These are phyloP conservation scores for Prionace glauca DNA, from an alignment of 2,797 vertebrate species.

Conservation along the genomic window DNA sequence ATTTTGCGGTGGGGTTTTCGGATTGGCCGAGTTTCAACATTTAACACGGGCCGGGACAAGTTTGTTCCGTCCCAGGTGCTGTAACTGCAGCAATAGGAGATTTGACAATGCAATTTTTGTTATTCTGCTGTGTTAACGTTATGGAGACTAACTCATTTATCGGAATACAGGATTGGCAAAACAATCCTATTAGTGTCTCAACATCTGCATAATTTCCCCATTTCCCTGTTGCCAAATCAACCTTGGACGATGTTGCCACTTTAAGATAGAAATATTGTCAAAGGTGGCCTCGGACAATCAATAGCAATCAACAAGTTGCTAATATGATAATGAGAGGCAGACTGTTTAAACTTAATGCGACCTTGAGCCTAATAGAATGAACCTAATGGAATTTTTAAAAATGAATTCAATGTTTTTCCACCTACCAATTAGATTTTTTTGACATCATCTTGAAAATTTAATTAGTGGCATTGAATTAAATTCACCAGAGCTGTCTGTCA, in stretches of 20 bases:
- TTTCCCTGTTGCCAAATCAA: not conserved
- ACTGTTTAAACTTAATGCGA: not conserved
- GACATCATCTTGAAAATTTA: conserved; percentile 22
- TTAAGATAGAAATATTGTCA: not conserved
- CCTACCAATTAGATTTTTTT: not conserved
- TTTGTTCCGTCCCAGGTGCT: not conserved
- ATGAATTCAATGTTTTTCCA: not conserved
- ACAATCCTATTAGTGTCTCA: not conserved
- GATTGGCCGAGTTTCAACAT: not conserved
- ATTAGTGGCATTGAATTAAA: conserved; percentile 34
- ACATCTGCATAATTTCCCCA: not conserved
- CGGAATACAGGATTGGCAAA: not conserved
- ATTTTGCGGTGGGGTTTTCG: not conserved
- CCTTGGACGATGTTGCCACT: not conserved
- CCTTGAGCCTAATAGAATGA: not conserved
- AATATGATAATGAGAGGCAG: not conserved
- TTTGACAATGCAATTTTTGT: not conserved
- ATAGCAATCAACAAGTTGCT: conserved; percentile 16
- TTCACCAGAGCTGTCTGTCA: conserved; percentile 27
- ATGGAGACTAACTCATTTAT: not conserved
- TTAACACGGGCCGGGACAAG: not conserved
- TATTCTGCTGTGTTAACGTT: not conserved
- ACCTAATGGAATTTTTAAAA: conserved; percentile 7
- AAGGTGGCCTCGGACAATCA: conserved; percentile 2
- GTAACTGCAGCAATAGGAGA: not conserved